Percentiles rank a stretch among this genome's conserved stretches.
phyloP scores from a whole-genome alignment of 2,888 invertebrate genomes.

The Fragum whitleyi region DNA sequence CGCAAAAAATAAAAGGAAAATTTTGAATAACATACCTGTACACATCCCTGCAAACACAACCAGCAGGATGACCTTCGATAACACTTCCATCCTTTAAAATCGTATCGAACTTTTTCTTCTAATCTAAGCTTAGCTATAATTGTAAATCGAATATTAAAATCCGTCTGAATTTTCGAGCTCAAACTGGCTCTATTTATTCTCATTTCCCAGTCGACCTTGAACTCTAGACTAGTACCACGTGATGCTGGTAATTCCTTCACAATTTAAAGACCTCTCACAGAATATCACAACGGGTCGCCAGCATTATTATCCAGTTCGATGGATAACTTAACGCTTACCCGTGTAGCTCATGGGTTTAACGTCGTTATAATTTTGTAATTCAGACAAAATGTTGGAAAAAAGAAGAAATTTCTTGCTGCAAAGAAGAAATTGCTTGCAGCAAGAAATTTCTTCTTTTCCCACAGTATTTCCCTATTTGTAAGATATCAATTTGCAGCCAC shows the following conservation, averaged over 20 bases:
- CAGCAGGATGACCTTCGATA: background rate
- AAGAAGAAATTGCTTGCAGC: no score
- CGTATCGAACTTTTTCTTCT: background rate
- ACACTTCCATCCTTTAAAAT: background rate
- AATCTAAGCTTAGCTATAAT: background rate
- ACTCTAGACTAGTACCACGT: background rate
- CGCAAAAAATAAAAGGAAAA: background rate
- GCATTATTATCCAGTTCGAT: no score
- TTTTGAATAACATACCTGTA: conserved; percentile 15
- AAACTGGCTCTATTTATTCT: conserved; percentile 6
- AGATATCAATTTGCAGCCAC: no score
- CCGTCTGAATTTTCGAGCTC: background rate
- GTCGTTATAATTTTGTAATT: no score
- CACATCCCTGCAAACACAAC: background rate
- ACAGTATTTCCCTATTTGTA: no score
- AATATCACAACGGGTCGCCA: background rate
- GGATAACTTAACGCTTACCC: no score
- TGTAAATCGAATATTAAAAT: background rate
- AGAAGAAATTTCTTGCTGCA: no score
- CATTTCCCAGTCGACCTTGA: background rate
- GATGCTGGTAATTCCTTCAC: background rate
- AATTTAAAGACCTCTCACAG: conserved; percentile 3
- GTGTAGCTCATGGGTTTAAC: no score
- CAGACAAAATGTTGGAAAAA: no score
- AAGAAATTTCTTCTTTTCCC: no score